A percentile compares a stretch with the other conserved stretches of the same genome.
phyloP scores from a whole-genome alignment of 2,113 vertebrate genomes.

The Ceyx cyanopectus region DNA sequence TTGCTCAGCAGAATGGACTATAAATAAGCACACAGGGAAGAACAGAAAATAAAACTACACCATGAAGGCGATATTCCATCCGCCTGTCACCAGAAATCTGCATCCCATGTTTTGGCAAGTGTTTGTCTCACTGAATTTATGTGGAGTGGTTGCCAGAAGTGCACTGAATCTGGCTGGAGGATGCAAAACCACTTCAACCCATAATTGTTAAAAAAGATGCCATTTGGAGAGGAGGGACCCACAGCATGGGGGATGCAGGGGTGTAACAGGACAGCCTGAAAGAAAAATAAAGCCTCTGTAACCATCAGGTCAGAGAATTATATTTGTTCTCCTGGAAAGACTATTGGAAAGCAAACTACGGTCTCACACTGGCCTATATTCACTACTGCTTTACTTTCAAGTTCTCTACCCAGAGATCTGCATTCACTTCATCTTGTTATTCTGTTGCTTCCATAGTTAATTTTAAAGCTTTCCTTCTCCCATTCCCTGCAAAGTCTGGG shows the following conservation, averaged over 20 bases:
- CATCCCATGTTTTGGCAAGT: neutral
- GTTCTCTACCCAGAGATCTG: neutral
- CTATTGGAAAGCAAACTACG: neutral
- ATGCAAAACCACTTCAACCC: neutral
- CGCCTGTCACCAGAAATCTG: neutral
- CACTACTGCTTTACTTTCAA: neutral
- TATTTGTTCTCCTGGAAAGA: neutral
- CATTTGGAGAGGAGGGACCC: neutral
- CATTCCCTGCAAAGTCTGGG: neutral
- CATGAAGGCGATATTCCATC: neutral
- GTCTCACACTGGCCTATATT: neutral
- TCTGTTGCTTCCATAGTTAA: neutral
- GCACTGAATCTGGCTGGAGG: neutral
- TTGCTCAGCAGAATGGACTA: neutral
- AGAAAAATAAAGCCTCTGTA: neutral
- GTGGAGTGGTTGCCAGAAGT: neutral
- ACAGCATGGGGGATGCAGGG: accelerated
- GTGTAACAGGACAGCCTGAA: neutral
- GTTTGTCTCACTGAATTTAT: neutral
- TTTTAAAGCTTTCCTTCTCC: neutral
- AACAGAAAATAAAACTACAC: neutral
- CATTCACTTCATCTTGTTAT: neutral
- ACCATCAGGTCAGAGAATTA: neutral
- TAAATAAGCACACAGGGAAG: neutral
- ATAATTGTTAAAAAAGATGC: neutral